phyloP scores from a whole-genome alignment of 2,888 invertebrate genomes.

The Trissoscelio sp. region DNA sequence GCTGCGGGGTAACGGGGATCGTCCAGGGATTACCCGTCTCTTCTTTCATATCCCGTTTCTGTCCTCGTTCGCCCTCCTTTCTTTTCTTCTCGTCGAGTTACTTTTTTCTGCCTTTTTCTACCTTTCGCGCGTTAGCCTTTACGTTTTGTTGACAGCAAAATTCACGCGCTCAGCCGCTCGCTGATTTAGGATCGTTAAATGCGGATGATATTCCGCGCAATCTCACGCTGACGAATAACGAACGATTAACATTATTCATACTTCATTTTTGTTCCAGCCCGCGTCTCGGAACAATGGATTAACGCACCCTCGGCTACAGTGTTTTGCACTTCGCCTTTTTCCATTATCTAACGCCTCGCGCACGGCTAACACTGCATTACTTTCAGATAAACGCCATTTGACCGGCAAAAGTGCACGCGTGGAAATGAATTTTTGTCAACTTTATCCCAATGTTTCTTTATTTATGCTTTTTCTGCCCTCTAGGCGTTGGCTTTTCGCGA shows the following conservation, averaged over 20 bases:
- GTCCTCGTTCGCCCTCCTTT: background rate
- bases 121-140: background rate
- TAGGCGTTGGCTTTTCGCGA: background rate
- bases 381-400: conserved; percentile 55
- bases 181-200: conserved; percentile 48
- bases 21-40: conserved; percentile 53
- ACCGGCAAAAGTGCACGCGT: conserved; percentile 44
- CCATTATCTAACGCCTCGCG: conserved; percentile 33
- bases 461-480: conserved; percentile 14
- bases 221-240: conserved; percentile 23
- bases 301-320: conserved; percentile 36
- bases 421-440: conserved; percentile 51
- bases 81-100: background rate
- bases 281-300: conserved; percentile 45
- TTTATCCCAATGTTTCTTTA: conserved; percentile 44
- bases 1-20: conserved; percentile 65
- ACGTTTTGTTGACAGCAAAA: conserved; percentile 36
- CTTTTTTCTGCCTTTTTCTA: no score
- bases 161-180: conserved; percentile 31
- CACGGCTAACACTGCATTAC: conserved; percentile 33
- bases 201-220: conserved; percentile 17
- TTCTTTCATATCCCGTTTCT: conserved; percentile 40
- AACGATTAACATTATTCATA: conserved; percentile 56
- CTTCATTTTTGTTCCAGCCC: conserved; percentile 46
- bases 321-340: conserved; percentile 49